A percentile compares a stretch with the other conserved stretches of the same genome.
Conservation (phyloP, 2,888 invertebrate genomes). For the Acanthosepion esculentum region DNA sequence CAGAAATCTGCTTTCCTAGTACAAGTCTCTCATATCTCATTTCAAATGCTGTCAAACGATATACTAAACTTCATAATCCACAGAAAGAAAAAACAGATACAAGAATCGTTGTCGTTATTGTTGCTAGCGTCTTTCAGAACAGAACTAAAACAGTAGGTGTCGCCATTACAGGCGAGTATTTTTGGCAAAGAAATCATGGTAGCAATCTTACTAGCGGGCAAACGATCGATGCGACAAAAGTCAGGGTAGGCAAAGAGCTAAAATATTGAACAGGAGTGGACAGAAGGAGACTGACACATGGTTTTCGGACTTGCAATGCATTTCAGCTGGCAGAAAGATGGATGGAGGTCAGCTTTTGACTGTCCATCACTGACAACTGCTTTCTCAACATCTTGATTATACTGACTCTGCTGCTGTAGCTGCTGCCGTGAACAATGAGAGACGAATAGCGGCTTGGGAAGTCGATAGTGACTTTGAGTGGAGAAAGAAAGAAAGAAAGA, state of each 20-base stretch:
- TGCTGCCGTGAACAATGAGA: background rate
- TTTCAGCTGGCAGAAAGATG: background rate
- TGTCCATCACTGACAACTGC: constrained; percentile 20
- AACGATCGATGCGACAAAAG: background rate
- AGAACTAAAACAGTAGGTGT: background rate
- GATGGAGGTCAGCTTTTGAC: background rate
- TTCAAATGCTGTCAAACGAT: background rate
- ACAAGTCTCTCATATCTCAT: background rate
- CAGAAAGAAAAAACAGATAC: background rate
- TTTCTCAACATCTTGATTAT: constrained; percentile 4
- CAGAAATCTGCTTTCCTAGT: background rate
- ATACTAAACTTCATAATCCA: background rate
- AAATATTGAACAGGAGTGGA: constrained; percentile 5
- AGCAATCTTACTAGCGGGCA: background rate
- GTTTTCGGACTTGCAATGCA: background rate
- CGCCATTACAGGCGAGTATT: background rate
- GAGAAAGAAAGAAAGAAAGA: background rate
- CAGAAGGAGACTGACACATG: background rate
- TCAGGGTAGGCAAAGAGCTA: background rate
- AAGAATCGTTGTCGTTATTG: background rate
- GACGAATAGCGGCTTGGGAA: background rate
- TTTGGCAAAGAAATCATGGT: background rate
- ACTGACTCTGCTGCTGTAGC: background rate
- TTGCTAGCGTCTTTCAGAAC: background rate
- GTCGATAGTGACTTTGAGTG: background rate